These are phyloP conservation scores for Globodera ellingtonae DNA, from an alignment of 1,140 invertebrate species.

Conservation along the genomic window DNA sequence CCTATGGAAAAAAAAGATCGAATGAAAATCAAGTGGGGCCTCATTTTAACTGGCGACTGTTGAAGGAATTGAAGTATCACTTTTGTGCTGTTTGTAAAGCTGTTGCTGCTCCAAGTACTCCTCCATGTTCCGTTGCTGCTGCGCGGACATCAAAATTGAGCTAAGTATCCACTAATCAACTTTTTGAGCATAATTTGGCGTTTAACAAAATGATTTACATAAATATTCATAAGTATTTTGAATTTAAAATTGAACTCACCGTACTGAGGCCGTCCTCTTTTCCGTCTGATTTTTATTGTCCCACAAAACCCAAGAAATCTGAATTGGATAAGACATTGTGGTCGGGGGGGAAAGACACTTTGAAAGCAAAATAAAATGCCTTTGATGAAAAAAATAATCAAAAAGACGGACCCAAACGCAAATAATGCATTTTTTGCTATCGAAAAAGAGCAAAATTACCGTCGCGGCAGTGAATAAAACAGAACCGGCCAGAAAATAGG, in stretches of 20 bases:
- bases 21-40: too few species aligned
- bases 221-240: neutral
- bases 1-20: neutral
- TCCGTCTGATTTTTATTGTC: slow-evolving; percentile 12
- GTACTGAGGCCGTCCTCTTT: neutral
- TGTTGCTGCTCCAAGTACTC: slow-evolving; percentile 21
- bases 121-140: slow-evolving; percentile 16
- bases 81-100: slow-evolving; percentile 13
- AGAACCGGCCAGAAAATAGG: too few species aligned
- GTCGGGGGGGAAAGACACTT: neutral
- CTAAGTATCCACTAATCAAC: neutral
- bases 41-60: neutral
- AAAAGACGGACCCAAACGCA: too few species aligned
- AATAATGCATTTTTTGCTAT: too few species aligned
- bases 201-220: too few species aligned
- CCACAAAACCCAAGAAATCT: slow-evolving; percentile 8
- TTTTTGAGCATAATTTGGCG: neutral
- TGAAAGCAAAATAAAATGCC: too few species aligned
- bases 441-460: too few species aligned
- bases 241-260: slow-evolving; percentile 4
- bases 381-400: too few species aligned
- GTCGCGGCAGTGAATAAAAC: too few species aligned
- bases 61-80: neutral
- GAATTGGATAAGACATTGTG: neutral
- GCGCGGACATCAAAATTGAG: slow-evolving; percentile 8